Conservation (phyloP, 1,140 invertebrate genomes). For the Acromyrmex echinatior region DNA sequence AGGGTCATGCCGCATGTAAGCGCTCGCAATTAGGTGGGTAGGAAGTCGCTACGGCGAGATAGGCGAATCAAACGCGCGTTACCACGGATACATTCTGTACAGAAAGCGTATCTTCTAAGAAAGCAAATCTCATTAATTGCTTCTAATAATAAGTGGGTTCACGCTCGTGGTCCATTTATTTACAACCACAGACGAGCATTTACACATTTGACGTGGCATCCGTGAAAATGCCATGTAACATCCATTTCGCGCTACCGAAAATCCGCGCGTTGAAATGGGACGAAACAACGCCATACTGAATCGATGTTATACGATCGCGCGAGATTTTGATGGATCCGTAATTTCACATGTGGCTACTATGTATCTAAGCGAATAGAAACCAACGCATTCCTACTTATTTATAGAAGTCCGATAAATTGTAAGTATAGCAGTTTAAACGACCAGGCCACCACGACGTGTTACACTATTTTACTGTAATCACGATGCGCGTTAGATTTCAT, state of each 20-base stretch:
- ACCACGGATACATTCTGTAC: slow-evolving; percentile 74
- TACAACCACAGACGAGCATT: slow-evolving; percentile 61
- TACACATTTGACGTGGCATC: slow-evolving; percentile 71
- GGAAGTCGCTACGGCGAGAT: slow-evolving; percentile 76
- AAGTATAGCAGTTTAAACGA: neutral
- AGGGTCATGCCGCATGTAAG: slow-evolving; percentile 19
- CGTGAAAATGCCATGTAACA: slow-evolving; percentile 73
- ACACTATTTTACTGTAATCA: slow-evolving; percentile 36
- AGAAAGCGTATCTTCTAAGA: slow-evolving; percentile 70
- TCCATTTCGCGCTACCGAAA: slow-evolving; percentile 46
- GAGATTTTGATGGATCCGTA: neutral
- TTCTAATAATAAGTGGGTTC: slow-evolving; percentile 76
- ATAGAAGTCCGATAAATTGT: neutral
- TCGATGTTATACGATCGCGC: neutral
- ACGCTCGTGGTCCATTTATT: slow-evolving; percentile 65
- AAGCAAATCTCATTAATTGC: slow-evolving; percentile 76
- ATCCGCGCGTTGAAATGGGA: slow-evolving; percentile 49
- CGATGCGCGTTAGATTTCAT: slow-evolving; percentile 61
- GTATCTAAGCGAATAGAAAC: neutral
- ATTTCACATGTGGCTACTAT: neutral
- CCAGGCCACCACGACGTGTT: neutral
- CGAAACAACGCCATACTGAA: neutral
- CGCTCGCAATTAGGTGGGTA: slow-evolving; percentile 73
- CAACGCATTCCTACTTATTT: neutral
- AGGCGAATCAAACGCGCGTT: slow-evolving; percentile 79